phyloP scores from a whole-genome alignment of 2,797 vertebrate genomes.

The Geotrypetes seraphini region DNA sequence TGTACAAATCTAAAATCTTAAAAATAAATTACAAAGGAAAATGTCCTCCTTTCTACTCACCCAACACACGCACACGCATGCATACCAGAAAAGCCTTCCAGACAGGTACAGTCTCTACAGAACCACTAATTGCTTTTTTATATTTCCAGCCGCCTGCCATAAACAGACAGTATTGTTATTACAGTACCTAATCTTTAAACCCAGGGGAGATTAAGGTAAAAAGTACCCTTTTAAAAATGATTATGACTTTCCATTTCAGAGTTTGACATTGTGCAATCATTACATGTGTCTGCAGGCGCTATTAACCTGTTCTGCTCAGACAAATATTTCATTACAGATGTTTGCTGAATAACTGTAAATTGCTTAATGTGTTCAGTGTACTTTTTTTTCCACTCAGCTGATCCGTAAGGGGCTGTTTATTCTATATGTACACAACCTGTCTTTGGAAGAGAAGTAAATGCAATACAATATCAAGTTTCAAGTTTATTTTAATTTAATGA shows the following conservation, averaged over 20 bases:
- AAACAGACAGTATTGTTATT: constrained; percentile 26
- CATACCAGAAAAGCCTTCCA: neutral
- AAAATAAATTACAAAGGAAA: constrained; percentile 38
- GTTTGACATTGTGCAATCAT: constrained; percentile 29
- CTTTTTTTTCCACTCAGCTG: constrained; percentile 47
- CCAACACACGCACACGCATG: too few relatives aligned
- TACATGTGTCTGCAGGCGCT: constrained; percentile 20
- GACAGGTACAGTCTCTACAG: constrained; percentile 9
- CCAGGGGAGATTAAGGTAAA: constrained; percentile 20
- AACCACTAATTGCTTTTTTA: too few relatives aligned
- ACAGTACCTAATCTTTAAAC: constrained; percentile 24
- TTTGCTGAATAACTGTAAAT: constrained; percentile 56
- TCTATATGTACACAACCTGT: constrained; percentile 59
- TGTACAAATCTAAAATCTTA: constrained; percentile 36
- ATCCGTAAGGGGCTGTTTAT: constrained; percentile 60
- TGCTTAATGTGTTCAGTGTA: too few relatives aligned
- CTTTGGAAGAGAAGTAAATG: constrained; percentile 61
- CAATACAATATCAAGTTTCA: constrained; percentile 62
- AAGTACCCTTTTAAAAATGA: constrained; percentile 30
- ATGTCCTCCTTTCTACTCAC: constrained; percentile 26
- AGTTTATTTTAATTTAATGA: too few relatives aligned
- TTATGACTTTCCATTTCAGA: constrained; percentile 36
- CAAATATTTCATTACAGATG: constrained; percentile 40
- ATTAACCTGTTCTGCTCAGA: constrained; percentile 37
- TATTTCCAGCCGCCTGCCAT: too few relatives aligned